phyloP scores from a whole-genome alignment of 1,140 invertebrate genomes.

The Zaprionus lachaisei region DNA sequence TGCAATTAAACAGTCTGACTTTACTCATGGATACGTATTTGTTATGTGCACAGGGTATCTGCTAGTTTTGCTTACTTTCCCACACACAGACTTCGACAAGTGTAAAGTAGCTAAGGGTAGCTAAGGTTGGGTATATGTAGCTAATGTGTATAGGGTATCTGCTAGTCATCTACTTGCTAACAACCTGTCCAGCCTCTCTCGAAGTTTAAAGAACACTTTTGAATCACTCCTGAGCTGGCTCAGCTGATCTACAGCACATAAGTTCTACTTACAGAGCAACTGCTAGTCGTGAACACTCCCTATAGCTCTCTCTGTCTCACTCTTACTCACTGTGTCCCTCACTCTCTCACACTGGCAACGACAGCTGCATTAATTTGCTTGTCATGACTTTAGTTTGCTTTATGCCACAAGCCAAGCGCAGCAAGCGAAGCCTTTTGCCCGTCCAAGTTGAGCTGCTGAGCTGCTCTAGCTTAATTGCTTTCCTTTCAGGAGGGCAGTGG shows the following conservation, averaged over 20 bases:
- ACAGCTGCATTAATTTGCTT: constrained; percentile 57
- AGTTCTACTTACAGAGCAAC: neutral
- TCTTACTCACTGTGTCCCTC: neutral
- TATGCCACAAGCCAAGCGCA: constrained; percentile 30
- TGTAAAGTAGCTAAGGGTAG: too few relatives aligned
- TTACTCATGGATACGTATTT: too few relatives aligned
- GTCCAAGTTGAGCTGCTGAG: constrained; percentile 1
- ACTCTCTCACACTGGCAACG: constrained; percentile 14
- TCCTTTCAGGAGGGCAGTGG: constrained; percentile 7
- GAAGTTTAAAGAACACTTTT: too few relatives aligned
- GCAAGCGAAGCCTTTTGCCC: neutral
- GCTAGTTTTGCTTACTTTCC: neutral
- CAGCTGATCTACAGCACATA: too few relatives aligned
- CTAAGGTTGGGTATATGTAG: too few relatives aligned
- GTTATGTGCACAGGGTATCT: constrained; percentile 8
- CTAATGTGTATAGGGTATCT: too few relatives aligned
- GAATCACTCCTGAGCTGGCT: too few relatives aligned
- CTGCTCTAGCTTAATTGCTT: constrained; percentile 35
- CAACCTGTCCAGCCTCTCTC: too few relatives aligned
- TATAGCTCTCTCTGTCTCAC: neutral
- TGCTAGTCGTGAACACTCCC: neutral
- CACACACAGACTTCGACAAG: too few relatives aligned
- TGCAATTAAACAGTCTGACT: too few relatives aligned
- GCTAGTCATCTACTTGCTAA: too few relatives aligned
- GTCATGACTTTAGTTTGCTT: constrained; percentile 50